Conservation (phyloP, 1,140 invertebrate genomes). For the Lordiphosa stackelbergi region DNA sequence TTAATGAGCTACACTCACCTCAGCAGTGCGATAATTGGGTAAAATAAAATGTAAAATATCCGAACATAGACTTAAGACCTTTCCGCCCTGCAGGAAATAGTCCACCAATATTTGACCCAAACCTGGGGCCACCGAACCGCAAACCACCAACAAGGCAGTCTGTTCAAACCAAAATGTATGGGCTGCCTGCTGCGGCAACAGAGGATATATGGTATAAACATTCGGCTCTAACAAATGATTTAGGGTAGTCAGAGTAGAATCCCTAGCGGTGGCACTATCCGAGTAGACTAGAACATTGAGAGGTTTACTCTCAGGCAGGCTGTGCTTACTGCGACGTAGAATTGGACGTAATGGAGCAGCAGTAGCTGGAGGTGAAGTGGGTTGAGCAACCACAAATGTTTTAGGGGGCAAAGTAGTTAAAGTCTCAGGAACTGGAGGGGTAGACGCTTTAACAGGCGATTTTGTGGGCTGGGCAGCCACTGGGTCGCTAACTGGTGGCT, state of each 20-base stretch:
- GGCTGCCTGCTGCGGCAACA: constrained; percentile 81
- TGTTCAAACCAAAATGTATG: constrained; percentile 84
- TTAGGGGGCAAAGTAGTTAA: constrained; percentile 6
- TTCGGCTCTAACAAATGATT: constrained; percentile 83
- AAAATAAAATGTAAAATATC: constrained; percentile 87
- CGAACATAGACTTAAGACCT: constrained; percentile 89
- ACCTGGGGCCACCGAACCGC: constrained; percentile 83
- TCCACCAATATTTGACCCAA: constrained; percentile 83
- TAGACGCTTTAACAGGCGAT: constrained; percentile 1
- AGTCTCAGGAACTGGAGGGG: neutral
- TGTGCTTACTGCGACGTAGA: constrained; percentile 55
- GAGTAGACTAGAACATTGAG: constrained; percentile 91
- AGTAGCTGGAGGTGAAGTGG: constrained; percentile 14
- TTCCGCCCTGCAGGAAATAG: constrained; percentile 86
- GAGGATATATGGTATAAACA: constrained; percentile 87
- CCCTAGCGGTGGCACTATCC: constrained; percentile 84
- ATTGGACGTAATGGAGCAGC: constrained; percentile 32
- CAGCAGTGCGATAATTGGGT: constrained; percentile 88
- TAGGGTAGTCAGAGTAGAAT: constrained; percentile 84
- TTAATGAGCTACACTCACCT: constrained; percentile 78
- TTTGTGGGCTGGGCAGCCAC: constrained; percentile 8
- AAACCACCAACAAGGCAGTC: constrained; percentile 86
- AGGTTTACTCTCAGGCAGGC: constrained; percentile 80
- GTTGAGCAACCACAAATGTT: constrained; percentile 40
- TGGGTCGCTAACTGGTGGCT: constrained; percentile 12